Evolutionary conservation across 2,113 vertebrate genomes (phyloP).

Genomic region (Paratilapia polleni): DNA sequence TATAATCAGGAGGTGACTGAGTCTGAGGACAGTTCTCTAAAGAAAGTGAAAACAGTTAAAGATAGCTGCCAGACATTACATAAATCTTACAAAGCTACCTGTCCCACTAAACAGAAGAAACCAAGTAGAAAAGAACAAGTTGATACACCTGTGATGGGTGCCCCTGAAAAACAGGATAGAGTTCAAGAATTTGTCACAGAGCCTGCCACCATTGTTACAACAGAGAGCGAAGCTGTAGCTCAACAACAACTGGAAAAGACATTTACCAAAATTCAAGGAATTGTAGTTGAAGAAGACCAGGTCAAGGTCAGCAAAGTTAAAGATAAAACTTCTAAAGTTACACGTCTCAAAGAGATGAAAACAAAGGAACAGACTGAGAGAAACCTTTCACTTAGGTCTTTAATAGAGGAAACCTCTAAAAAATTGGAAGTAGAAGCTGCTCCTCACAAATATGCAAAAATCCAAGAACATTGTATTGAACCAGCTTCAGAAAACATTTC

Average conservation of each 20-base stretch:
- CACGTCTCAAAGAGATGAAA: background rate
- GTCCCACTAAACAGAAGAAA: background rate
- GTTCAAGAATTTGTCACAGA: background rate
- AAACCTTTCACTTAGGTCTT: background rate
- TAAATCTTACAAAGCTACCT: background rate
- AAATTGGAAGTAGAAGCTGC: too few relatives aligned
- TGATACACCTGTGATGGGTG: background rate
- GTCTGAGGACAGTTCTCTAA: background rate
- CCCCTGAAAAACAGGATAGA: background rate
- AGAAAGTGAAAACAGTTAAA: background rate
- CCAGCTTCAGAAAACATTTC: background rate
- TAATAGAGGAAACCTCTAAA: background rate
- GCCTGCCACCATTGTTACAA: background rate
- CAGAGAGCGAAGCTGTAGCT: too few relatives aligned
- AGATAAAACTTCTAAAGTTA: conserved; percentile 14
- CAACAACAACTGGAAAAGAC: background rate
- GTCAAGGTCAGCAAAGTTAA: background rate
- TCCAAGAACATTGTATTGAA: too few relatives aligned
- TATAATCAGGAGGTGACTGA: background rate
- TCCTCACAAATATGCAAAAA: too few relatives aligned
- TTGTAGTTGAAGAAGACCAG: background rate
- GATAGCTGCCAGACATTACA: background rate
- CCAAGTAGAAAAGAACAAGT: background rate
- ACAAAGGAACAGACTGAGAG: background rate
- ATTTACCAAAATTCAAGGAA: background rate